Conservation (phyloP, 1,140 invertebrate genomes). For the Monomorium pharaonis region DNA sequence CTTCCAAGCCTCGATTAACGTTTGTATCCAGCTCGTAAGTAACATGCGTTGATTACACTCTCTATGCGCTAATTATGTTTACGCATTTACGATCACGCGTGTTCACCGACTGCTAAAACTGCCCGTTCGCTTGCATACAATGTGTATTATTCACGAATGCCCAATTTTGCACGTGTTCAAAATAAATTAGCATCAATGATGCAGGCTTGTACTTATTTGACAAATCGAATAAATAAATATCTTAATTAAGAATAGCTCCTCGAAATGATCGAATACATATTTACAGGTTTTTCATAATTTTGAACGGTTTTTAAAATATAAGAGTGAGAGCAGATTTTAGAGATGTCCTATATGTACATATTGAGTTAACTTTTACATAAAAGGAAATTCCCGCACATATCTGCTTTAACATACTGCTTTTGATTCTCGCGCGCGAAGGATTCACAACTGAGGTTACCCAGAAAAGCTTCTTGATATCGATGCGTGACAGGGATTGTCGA, state of each 20-base stretch:
- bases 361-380: background rate
- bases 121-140: slow-evolving; percentile 1
- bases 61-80: slow-evolving; percentile 27
- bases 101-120: slow-evolving; percentile 33
- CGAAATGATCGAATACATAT: too few species aligned
- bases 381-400: background rate
- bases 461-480: slow-evolving; percentile 6
- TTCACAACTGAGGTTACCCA: background rate
- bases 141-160: slow-evolving; percentile 12
- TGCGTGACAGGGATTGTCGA: background rate
- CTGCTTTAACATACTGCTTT: background rate
- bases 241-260: too few species aligned
- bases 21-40: slow-evolving; percentile 40
- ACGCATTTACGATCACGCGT: slow-evolving; percentile 27
- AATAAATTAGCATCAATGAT: slow-evolving; percentile 23
- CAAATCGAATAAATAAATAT: background rate
- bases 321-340: too few species aligned
- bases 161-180: slow-evolving; percentile 32
- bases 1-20: slow-evolving; percentile 21
- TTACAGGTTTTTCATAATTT: too few species aligned
- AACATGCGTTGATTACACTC: slow-evolving; percentile 46
- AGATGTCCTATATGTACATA: too few species aligned
- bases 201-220: background rate
- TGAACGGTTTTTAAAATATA: too few species aligned
- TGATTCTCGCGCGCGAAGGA: slow-evolving; percentile 17